Conservation (phyloP, 2,797 vertebrate species). For the Eptatretus atami region DNA sequence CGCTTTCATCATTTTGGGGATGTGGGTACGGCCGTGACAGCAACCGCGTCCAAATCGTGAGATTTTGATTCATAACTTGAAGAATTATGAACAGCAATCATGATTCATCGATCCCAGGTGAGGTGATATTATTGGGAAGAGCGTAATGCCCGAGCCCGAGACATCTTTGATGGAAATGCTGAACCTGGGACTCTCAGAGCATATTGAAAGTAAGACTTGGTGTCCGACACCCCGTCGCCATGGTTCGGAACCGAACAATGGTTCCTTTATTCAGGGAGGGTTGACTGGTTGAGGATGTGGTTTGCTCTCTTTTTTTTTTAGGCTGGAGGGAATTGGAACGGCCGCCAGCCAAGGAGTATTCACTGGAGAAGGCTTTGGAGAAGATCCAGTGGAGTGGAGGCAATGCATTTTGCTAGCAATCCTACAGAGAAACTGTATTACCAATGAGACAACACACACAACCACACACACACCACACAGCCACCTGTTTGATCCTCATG, state of each 20-base stretch:
- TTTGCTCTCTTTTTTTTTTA: constrained; percentile 11
- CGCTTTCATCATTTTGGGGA: no score
- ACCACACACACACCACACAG: no score
- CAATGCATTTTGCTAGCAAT: constrained; percentile 21
- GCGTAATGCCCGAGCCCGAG: constrained; percentile 22
- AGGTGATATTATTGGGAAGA: constrained; percentile 23
- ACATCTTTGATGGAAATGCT: constrained; percentile 34
- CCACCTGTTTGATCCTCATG: no score
- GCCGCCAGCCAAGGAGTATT: constrained; percentile 51
- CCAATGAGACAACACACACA: no score
- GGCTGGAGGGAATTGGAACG: constrained; percentile 39
- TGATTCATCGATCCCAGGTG: no score
- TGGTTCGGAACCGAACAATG: no score
- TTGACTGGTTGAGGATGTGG: neutral
- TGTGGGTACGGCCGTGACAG: no score
- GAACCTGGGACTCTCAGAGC: constrained; percentile 30
- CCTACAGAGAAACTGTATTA: constrained; percentile 51
- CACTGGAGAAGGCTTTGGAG: constrained; percentile 42
- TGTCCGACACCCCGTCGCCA: neutral
- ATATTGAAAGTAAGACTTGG: constrained; percentile 27
- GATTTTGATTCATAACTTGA: no score
- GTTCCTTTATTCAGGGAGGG: no score
- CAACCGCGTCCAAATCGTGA: no score
- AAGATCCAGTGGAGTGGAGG: constrained; percentile 49
- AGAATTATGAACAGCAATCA: no score